A percentile compares a stretch with the other conserved stretches of the same genome.
Evolutionary conservation across 2,113 vertebrate genomes (phyloP).

Genomic region (cat (Felis catus)): DNA sequence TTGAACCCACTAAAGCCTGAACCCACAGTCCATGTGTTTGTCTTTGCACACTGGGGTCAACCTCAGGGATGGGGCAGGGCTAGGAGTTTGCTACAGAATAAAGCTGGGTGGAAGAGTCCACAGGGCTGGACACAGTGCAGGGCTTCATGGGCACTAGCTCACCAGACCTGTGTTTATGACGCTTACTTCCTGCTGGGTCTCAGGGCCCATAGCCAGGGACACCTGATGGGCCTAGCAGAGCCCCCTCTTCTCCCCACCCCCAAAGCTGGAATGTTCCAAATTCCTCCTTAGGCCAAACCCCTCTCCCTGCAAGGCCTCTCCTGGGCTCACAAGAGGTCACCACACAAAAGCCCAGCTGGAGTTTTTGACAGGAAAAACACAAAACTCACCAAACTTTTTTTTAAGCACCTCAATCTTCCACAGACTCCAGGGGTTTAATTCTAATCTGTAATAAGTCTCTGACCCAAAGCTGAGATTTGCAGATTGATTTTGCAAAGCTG

Average conservation of each 20-base stretch:
- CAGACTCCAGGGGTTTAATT: constrained; percentile 74
- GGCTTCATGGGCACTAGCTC: constrained; percentile 8
- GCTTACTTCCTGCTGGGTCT: constrained; percentile 63
- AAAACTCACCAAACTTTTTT: constrained; percentile 68
- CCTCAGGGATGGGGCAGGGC: not conserved
- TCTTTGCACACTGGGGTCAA: not conserved
- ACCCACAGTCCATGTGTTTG: not conserved
- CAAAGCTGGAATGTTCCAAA: constrained; percentile 72
- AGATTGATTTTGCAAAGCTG: constrained; percentile 74
- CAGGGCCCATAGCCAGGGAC: constrained; percentile 63
- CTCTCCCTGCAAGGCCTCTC: constrained; percentile 51
- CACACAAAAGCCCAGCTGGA: constrained; percentile 78
- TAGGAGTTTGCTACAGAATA: not conserved
- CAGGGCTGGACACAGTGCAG: not conserved
- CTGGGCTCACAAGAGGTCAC: constrained; percentile 62
- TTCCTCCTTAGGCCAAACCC: constrained; percentile 56
- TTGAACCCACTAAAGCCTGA: not conserved
- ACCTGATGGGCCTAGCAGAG: constrained; percentile 64
- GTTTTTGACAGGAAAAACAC: constrained; percentile 72
- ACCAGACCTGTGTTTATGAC: constrained; percentile 55
- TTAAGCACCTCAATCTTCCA: constrained; percentile 70
- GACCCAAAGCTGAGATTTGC: constrained; percentile 68
- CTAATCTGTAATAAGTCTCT: constrained; percentile 75
- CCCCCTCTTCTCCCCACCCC: constrained; percentile 36
- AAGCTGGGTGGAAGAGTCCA: not conserved